phyloP scores from a whole-genome alignment of 2,888 invertebrate genomes.

The Steromphala cineraria region DNA sequence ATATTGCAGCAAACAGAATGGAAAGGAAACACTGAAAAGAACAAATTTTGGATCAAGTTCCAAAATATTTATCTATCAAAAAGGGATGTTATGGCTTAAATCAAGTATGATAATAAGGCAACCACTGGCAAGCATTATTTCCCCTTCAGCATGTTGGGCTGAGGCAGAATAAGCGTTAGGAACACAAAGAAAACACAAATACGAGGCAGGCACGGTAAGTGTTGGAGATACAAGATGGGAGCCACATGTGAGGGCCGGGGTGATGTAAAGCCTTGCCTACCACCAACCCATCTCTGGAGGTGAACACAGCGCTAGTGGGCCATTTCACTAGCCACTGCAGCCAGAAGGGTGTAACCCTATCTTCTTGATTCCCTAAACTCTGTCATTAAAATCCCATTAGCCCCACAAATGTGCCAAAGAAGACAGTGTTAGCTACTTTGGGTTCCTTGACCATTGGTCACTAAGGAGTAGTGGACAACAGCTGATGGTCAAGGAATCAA shows the following conservation, averaged over 20 bases:
- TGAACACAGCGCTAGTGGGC: neutral
- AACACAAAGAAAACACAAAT: neutral
- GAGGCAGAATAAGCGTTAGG: neutral
- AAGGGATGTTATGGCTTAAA: neutral
- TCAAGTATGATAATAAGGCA: neutral
- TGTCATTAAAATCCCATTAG: constrained; percentile 19
- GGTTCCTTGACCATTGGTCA: neutral
- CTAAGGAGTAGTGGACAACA: neutral
- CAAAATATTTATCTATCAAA: neutral
- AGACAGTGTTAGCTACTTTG: neutral
- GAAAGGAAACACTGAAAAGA: too few relatives aligned
- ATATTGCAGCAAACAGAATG: too few relatives aligned
- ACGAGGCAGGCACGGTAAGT: neutral
- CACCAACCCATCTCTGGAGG: neutral
- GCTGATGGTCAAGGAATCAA: neutral
- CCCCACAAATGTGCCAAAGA: neutral
- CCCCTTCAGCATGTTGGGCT: neutral
- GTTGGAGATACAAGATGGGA: neutral
- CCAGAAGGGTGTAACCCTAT: neutral
- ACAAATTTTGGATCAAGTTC: neutral
- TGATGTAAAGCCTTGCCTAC: neutral
- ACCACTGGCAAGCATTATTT: neutral
- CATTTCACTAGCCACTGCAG: too few relatives aligned
- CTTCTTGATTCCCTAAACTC: constrained; percentile 10
- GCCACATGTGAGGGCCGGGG: neutral